These are phyloP conservation scores for Hippoglossus hippoglossus DNA, from an alignment of 2,797 vertebrate genomes.

Conservation along the genomic window DNA sequence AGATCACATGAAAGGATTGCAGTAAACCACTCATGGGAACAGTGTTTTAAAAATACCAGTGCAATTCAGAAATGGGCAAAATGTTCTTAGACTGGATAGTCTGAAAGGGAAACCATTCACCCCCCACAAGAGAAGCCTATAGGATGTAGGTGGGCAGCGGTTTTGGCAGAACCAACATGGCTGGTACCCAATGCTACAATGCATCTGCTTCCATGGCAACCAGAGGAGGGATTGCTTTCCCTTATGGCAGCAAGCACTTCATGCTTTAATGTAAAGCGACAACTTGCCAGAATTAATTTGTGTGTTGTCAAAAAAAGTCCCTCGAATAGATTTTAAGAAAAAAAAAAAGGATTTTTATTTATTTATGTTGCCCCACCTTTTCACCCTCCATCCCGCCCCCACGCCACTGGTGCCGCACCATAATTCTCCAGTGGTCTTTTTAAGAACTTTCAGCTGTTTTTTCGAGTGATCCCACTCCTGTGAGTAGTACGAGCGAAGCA, in stretches of 20 bases:
- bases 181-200: slow-evolving; percentile 66
- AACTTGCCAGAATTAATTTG: slow-evolving; percentile 84
- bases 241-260: slow-evolving; percentile 74
- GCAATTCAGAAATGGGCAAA: slow-evolving; percentile 39
- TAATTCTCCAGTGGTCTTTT: slow-evolving; percentile 64
- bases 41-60: slow-evolving; percentile 36
- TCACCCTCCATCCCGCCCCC: slow-evolving; percentile 27
- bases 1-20: slow-evolving; percentile 49
- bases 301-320: slow-evolving; percentile 63
- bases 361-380: slow-evolving; percentile 49
- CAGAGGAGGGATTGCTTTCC: slow-evolving; percentile 74
- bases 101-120: slow-evolving; percentile 56
- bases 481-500: slow-evolving; percentile 65
- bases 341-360: slow-evolving; percentile 60
- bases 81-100: slow-evolving; percentile 39
- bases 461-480: slow-evolving; percentile 72
- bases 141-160: slow-evolving; percentile 76
- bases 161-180: slow-evolving; percentile 73
- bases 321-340: slow-evolving; percentile 66
- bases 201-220: slow-evolving; percentile 86
- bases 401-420: slow-evolving; percentile 33
- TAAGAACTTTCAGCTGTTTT: slow-evolving; percentile 75
- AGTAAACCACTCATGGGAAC: slow-evolving; percentile 41
- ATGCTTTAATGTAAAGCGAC: slow-evolving; percentile 87
- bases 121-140: slow-evolving; percentile 52